Base-by-base conservation (phyloP, 2,888 invertebrate genomes). In the Netelia virgata region DNA sequence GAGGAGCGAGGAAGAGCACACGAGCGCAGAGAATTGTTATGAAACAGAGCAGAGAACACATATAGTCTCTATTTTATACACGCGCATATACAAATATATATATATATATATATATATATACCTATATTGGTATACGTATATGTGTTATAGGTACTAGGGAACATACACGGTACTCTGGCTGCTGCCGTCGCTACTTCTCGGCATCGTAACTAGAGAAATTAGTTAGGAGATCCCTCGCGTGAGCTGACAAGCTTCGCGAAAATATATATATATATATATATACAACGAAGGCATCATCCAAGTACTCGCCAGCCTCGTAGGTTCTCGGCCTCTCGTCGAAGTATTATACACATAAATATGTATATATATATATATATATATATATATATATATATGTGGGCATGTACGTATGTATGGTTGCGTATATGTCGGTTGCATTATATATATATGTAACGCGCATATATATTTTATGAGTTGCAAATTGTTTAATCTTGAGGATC, bases 191-290 rank as follows among this genome's bases (percentile, higher is more conserved):
- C 57, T 82, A 78, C 50, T 69, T 63, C 81, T 69, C 85, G 75
- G 70, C 79, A 73, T 68, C 78, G 83, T 86, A 87, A 87, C 86
- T 86, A 81, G 85, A 87, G 86, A 87, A 87, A 87, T 87, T 86
- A 87, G 87, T 86, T 86, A 75, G 85, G 85, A 84, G 87, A 87
- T 87, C 79, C 83, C 81, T 87, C 85, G 87, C 87, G 87, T 87
- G 86, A 84, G 84, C 77, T 82, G 81, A 84, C 77, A 81, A 81
- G 77, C 74, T 74, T 61, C 64, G 47, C 77, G 50, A 28, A 59
- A 14, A 64, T 74, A 64, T 55, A 63, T 20, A 63, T 63, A 43
- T 43, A 53, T 53, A 20, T 43, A 18, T 61, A 10, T 23, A 18
- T 47, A 36, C n/a, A 50, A 47, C 47, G 14, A 14, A 47, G 14